Evolutionary conservation across 2,797 vertebrate genomes (phyloP), one percentile per base, ranked within the genome.

Genomic region (Chloroceryle amazona): DNA sequence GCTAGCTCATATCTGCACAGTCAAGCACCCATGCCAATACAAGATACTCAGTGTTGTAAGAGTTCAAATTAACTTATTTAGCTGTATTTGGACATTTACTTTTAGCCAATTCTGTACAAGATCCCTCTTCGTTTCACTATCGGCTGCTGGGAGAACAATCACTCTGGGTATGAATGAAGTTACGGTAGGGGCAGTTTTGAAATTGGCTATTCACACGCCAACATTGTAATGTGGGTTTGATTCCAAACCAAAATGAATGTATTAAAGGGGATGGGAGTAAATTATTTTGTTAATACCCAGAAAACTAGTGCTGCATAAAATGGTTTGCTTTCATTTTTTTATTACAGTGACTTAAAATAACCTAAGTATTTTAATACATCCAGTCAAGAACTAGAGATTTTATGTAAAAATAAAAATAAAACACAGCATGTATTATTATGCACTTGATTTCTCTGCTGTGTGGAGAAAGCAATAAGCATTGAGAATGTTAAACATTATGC

Each of bases 401-500:
- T 97, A 97, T 98, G 97, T 96, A 95, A 97, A 96, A 97, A 88
- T 81, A 81, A 51, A 57, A 97, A 89, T 57, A 97, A 97, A 96
- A 96, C 98, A 98, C 98, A 98, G 98, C 98, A 98, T 98, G 98
- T 98, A 98, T 98, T 98, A 97, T 97, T 98, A 99, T 99, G 98
- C 99, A 99, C 98, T 98, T 98, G 97, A 97, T 98, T 99, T 98
- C 98, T 98, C 98, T 98, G 98, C 98, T 98, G 98, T 98, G 98
- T 98, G 98, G 98, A 98, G 98, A 98, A 98, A 98, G 98, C 98
- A 98, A 97, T 98, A 98, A 98, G 98, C 97, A 95, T 97, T 96
- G 91, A 98, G 96, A 98, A 98, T 98, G 98, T 98, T 98, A 98
- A 98, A 98, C 98, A 98, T 98, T 98, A 98, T 98, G 97, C 97